Base-by-base conservation (phyloP, 2,797 vertebrate genomes). In the Triplophysa bombifrons region DNA sequence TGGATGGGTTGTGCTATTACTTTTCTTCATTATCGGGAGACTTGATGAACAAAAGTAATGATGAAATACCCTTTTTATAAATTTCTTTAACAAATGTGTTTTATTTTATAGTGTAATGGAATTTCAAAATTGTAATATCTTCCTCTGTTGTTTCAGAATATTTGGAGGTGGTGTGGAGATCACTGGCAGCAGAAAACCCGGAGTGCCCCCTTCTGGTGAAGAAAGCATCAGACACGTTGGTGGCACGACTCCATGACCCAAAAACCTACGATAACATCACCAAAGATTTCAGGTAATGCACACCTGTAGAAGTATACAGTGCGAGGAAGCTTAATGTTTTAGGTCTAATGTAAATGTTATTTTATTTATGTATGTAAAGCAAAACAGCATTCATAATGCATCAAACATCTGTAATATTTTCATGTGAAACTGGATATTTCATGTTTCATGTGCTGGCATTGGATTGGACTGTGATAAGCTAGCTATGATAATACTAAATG, bases 141-240 rank as follows among this genome's bases (percentile, higher is more conserved):
- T 77, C 51, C 11, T 88, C 10, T 88, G 66, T 84, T 66, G n/a
- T 51, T 20, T 17, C 85, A 94, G 91, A 94, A 85, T 94, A 92
- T 73, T 84, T 95, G 82, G 92, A 94, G 82, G 91, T 94, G 25
- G 91, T 94, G 80, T 84, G 90, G 86, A 89, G 86, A 64, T 94
- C 91, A 1, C 88, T 94, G 80, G 89, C 89, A 65, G 85, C 87
- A 7, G 86, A 88, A 79, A 88, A 88, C 1, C 27, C 85, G 0
- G 72, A 91, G 44, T 93, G 89, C 79, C 91, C 91, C 48, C 56
- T 86, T 4, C 73, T 87, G 53, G 87, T 93, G 13, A 89, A 92
- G 76, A 82, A 91, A 64, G 93, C 91, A 12, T 93, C 91, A 0
- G 88, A 90, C 55, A 81, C 87, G 0, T 66, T 92, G 0, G 1